These are phyloP conservation scores for Halcyon chelicuti DNA, from an alignment of 2,797 vertebrate genomes.

Conservation along the genomic window DNA sequence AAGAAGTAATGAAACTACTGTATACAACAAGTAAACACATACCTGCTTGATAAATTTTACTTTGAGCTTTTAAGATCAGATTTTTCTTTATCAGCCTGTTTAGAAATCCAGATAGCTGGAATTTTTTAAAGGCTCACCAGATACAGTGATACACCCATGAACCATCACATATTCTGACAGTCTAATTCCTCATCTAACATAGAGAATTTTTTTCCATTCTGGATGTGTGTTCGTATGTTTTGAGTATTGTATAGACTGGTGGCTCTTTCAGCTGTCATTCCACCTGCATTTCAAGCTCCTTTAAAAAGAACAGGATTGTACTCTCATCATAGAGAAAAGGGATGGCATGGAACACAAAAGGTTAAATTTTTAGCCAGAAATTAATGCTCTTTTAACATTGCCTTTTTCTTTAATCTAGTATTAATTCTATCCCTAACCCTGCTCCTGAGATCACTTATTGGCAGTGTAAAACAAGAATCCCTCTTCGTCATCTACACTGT, in stretches of 20 bases:
- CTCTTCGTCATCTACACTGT: slow-evolving; percentile 28
- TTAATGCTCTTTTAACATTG: neutral
- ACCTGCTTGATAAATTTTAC: neutral
- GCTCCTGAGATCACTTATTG: slow-evolving; percentile 73
- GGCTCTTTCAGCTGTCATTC: neutral
- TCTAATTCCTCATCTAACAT: neutral
- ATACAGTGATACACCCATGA: neutral
- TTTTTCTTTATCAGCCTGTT: neutral
- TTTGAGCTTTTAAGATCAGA: neutral
- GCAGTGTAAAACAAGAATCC: slow-evolving; percentile 68
- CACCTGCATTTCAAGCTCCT: neutral
- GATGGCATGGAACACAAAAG: neutral
- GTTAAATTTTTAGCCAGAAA: neutral
- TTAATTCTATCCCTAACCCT: slow-evolving; percentile 38
- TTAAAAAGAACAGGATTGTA: neutral
- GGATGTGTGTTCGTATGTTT: neutral
- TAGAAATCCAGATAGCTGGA: neutral
- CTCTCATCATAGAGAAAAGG: neutral
- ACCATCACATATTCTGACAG: neutral
- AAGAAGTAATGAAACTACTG: neutral
- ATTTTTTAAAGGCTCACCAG: neutral
- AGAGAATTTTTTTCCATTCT: neutral
- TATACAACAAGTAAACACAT: neutral
- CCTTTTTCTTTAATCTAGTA: neutral
- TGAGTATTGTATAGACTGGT: neutral